Percentiles rank a stretch among this genome's conserved stretches.
phyloP scores from a whole-genome alignment of 2,888 invertebrate genomes.

The Bruchidius siliquastri region DNA sequence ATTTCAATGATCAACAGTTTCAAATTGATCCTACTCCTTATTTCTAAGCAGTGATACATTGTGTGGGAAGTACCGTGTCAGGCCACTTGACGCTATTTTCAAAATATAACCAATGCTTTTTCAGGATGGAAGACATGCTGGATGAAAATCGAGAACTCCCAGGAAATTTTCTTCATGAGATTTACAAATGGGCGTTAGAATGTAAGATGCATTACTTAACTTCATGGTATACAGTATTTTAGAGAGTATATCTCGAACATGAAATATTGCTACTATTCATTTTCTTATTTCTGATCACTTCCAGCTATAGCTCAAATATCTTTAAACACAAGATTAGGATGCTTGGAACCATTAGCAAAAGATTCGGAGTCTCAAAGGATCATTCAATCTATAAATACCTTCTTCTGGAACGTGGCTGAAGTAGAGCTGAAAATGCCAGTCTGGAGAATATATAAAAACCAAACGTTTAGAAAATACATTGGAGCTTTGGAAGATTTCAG shows the following conservation, averaged over 20 bases:
- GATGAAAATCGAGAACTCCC: slow-evolving; percentile 60
- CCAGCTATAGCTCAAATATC: slow-evolving; percentile 77
- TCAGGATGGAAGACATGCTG: slow-evolving; percentile 60
- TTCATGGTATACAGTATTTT: background rate
- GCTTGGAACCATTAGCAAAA: slow-evolving; percentile 53
- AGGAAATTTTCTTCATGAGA: slow-evolving; percentile 63
- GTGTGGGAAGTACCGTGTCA: too few relatives aligned
- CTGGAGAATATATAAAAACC: slow-evolving; percentile 69
- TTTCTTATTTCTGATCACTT: slow-evolving; percentile 10
- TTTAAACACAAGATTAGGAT: slow-evolving; percentile 74
- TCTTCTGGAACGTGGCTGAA: slow-evolving; percentile 72
- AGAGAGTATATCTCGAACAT: background rate
- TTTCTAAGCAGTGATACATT: too few relatives aligned
- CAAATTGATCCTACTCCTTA: too few relatives aligned
- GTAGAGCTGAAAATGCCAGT: slow-evolving; percentile 70
- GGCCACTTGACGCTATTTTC: too few relatives aligned
- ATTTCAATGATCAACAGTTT: too few relatives aligned
- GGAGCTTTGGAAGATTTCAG: slow-evolving; percentile 68
- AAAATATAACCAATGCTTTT: slow-evolving; percentile 22
- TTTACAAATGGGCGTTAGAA: slow-evolving; percentile 78
- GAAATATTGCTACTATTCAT: too few relatives aligned
- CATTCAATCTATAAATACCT: slow-evolving; percentile 70
- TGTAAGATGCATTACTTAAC: slow-evolving; percentile 56
- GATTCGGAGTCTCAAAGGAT: slow-evolving; percentile 68
- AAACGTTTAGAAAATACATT: slow-evolving; percentile 66